These are phyloP conservation scores for Heliconius ethilla DNA, from an alignment of 2,888 invertebrate species.

Conservation along the genomic window DNA sequence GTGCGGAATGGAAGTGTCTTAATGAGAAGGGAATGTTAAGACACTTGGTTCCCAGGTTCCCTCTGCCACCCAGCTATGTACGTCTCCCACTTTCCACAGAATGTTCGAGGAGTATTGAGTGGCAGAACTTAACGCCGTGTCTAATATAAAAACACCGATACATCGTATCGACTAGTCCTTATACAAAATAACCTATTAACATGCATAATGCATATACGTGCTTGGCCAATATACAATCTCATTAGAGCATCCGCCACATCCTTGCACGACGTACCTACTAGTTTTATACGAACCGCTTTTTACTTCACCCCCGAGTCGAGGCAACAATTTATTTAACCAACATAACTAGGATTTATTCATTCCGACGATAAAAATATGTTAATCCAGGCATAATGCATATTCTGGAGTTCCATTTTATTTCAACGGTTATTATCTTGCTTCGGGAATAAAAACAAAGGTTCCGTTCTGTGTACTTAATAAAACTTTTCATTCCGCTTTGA, in stretches of 20 bases:
- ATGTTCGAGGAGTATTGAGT: too few relatives aligned
- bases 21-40: too few relatives aligned
- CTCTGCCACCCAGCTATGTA: too few relatives aligned
- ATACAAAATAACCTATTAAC: not conserved
- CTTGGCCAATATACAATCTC: conserved; percentile 17
- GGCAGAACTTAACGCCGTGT: not conserved
- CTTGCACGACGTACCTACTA: conserved; percentile 17
- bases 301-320: conserved; percentile 29
- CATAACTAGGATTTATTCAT: conserved; percentile 38
- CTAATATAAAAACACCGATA: not conserved
- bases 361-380: conserved; percentile 40
- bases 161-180: not conserved
- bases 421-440: conserved; percentile 37
- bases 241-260: conserved; percentile 19
- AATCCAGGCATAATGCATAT: conserved; percentile 39
- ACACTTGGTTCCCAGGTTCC: too few relatives aligned
- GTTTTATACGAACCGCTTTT: conserved; percentile 28
- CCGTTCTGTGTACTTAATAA: conserved; percentile 34
- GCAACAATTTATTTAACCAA: conserved; percentile 41
- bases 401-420: conserved; percentile 35
- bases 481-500: conserved; percentile 36
- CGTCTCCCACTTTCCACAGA: too few relatives aligned
- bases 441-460: conserved; percentile 35
- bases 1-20: too few relatives aligned
- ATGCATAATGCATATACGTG: conserved; percentile 2